Conservation (phyloP, 2,113 vertebrate genomes). For the Candoia aspera region DNA sequence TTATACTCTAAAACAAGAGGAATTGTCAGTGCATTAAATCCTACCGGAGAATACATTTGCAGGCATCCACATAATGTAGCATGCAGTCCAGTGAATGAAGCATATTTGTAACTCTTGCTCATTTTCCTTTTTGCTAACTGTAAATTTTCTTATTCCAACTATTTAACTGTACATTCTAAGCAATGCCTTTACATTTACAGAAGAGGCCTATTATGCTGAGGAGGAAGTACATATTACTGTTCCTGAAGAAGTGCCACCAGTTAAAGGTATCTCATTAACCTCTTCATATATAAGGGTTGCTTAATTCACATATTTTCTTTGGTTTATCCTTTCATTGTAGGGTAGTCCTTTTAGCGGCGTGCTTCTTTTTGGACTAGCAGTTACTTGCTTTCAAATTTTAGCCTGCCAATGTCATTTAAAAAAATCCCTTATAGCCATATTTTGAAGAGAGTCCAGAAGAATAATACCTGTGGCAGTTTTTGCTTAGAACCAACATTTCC, state of each 20-base stretch:
- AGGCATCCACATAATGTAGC: background rate
- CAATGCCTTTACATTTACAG: constrained; percentile 74
- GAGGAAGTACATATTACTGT: constrained; percentile 66
- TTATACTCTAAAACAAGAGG: background rate
- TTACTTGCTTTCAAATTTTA: background rate
- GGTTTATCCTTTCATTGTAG: background rate
- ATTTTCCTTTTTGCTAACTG: background rate
- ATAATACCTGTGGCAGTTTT: constrained; percentile 32
- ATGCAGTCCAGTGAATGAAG: background rate
- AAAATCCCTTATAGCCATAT: background rate
- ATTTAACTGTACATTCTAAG: constrained; percentile 50
- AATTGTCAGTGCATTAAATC: background rate
- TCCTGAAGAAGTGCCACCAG: constrained; percentile 66
- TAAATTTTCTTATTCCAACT: constrained; percentile 32
- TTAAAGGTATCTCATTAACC: constrained; percentile 68
- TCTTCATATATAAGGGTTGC: constrained; percentile 21
- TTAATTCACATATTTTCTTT: background rate
- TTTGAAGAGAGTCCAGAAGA: constrained; percentile 72
- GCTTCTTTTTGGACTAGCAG: background rate
- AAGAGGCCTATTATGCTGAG: constrained; percentile 73
- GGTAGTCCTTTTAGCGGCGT: background rate
- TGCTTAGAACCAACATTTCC: background rate
- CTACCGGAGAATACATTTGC: background rate
- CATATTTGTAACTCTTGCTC: background rate
- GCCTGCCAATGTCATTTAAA: background rate